These are phyloP conservation scores for Vanacampus margaritifer DNA, from an alignment of 2,113 vertebrate genomes.

Conservation along the genomic window DNA sequence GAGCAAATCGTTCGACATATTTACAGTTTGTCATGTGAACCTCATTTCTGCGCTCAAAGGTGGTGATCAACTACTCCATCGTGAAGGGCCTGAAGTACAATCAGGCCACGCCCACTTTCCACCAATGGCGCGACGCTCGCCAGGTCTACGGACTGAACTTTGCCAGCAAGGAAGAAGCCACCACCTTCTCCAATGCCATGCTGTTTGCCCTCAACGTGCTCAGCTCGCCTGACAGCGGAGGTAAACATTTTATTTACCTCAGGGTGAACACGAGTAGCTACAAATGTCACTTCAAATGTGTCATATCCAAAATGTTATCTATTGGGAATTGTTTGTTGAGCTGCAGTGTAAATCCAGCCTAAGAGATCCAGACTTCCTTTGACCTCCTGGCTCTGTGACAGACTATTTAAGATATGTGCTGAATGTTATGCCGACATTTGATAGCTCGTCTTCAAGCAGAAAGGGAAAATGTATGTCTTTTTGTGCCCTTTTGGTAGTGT, in stretches of 20 bases:
- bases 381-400: background rate
- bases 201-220: constrained; percentile 95
- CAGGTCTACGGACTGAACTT: constrained; percentile 98
- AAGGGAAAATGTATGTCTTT: background rate
- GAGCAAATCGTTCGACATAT: too few relatives aligned
- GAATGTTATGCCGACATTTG: constrained; percentile 4
- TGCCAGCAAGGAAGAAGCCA: constrained; percentile 97
- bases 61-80: constrained; percentile 99
- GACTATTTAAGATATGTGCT: constrained; percentile 13
- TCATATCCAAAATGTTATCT: background rate
- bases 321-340: background rate
- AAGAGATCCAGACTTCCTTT: background rate
- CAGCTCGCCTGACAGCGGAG: constrained; percentile 91
- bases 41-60: constrained; percentile 64
- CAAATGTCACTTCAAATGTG: background rate
- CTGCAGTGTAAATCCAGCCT: background rate
- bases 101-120: constrained; percentile 97
- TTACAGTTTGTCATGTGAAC: background rate
- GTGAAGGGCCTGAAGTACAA: constrained; percentile 99
- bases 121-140: constrained; percentile 97
- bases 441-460: background rate
- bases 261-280: background rate
- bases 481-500: constrained; percentile 6
- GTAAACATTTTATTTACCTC: constrained; percentile 58
- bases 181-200: constrained; percentile 97